These are phyloP conservation scores for Lepidurus apus DNA, from an alignment of 1,140 invertebrate species.

Conservation along the genomic window DNA sequence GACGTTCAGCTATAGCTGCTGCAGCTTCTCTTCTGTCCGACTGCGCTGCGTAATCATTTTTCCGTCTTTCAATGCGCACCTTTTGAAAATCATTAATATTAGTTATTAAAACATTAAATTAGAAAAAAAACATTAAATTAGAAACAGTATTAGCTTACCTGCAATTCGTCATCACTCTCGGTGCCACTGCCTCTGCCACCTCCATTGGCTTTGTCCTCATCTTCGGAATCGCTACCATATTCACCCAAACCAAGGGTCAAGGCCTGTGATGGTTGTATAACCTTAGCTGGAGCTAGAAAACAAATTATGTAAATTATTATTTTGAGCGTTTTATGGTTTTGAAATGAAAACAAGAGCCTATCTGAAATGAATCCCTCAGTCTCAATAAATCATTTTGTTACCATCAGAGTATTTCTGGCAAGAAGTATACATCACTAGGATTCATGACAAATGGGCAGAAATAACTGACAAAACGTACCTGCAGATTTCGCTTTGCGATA, in stretches of 20 bases:
- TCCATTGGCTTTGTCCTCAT: neutral
- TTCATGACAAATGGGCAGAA: neutral
- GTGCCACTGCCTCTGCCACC: neutral
- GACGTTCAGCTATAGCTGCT: neutral
- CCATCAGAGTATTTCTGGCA: neutral
- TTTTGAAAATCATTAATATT: neutral
- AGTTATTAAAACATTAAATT: too few species aligned
- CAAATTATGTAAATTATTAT: neutral
- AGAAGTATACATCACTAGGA: neutral
- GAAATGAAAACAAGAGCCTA: neutral
- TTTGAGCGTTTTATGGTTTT: too few species aligned
- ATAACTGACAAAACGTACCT: constrained; percentile 50
- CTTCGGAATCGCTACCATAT: neutral
- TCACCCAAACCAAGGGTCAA: neutral
- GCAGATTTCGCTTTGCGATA: constrained; percentile 56
- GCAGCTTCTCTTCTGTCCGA: neutral
- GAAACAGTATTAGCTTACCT: neutral
- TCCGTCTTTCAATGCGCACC: neutral
- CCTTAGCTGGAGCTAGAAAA: neutral
- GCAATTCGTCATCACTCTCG: neutral
- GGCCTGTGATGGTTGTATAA: neutral
- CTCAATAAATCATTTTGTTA: neutral
- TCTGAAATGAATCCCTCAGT: neutral
- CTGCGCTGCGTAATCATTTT: neutral
- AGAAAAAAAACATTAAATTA: too few species aligned